Conservation (phyloP, 2,797 vertebrate genomes). For the Cephalopachus bancanus region DNA sequence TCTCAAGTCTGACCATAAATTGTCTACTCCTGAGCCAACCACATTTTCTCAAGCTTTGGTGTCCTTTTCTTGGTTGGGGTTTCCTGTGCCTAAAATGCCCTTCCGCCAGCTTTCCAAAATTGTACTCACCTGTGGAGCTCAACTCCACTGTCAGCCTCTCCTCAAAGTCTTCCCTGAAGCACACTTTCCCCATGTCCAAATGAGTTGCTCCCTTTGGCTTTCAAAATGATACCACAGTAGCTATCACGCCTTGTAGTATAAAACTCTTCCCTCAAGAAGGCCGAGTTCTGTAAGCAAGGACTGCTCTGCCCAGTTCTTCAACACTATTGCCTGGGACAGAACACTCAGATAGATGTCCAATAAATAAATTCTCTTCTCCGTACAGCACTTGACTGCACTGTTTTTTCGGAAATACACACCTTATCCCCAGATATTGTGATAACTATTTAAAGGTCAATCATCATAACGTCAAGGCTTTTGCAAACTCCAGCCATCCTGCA, state of each 20-base stretch:
- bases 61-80: neutral
- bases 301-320: neutral
- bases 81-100: neutral
- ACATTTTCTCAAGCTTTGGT: neutral
- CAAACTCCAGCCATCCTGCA: neutral
- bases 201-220: neutral
- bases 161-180: neutral
- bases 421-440: neutral
- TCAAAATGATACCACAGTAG: neutral
- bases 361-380: neutral
- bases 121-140: neutral
- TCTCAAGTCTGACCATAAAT: constrained; percentile 11
- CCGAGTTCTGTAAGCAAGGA: neutral
- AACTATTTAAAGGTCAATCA: constrained; percentile 28
- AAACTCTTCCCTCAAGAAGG: neutral
- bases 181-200: neutral
- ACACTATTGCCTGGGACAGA: neutral
- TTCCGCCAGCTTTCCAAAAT: constrained; percentile 17
- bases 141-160: neutral
- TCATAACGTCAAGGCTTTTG: neutral
- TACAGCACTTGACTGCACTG: neutral
- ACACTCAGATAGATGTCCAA: neutral
- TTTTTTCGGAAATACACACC: neutral
- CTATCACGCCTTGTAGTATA: neutral
- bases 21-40: neutral